Conservation (phyloP, 2,113 vertebrate genomes). For the Phoxinus phoxinus region DNA sequence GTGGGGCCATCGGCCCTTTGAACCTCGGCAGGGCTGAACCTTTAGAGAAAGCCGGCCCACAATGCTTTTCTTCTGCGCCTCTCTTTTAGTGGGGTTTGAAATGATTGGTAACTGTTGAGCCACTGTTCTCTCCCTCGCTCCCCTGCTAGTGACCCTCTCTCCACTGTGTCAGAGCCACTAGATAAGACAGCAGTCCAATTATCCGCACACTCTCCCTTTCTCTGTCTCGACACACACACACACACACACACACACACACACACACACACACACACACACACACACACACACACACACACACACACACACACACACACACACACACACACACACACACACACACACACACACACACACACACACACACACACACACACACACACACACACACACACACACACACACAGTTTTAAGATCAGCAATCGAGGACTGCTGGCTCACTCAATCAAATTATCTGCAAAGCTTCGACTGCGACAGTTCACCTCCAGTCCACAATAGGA, state of each 20-base stretch:
- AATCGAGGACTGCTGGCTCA: constrained; percentile 19
- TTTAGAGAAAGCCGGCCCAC: constrained; percentile 72
- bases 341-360: constrained; percentile 26
- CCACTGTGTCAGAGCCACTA: constrained; percentile 88
- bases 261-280: constrained; percentile 33
- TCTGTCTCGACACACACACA: constrained; percentile 29
- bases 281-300: constrained; percentile 39
- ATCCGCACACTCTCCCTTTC: constrained; percentile 69
- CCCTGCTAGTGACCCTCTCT: constrained; percentile 83
- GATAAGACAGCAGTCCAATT: constrained; percentile 94
- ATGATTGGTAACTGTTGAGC: constrained; percentile 92
- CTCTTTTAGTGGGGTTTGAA: constrained; percentile 79
- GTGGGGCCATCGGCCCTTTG: constrained; percentile 82
- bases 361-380: constrained; percentile 35
- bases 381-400: too few relatives aligned
- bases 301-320: constrained; percentile 38
- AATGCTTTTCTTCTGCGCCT: constrained; percentile 74
- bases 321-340: constrained; percentile 38
- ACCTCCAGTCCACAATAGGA: background rate
- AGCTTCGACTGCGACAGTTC: background rate
- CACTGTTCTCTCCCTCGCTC: constrained; percentile 82
- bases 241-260: constrained; percentile 38
- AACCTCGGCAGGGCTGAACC: constrained; percentile 83
- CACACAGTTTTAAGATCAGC: constrained; percentile 35
- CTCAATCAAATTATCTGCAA: constrained; percentile 19